Conservation (phyloP, 2,797 vertebrate species). For the Myotis vivesi region DNA sequence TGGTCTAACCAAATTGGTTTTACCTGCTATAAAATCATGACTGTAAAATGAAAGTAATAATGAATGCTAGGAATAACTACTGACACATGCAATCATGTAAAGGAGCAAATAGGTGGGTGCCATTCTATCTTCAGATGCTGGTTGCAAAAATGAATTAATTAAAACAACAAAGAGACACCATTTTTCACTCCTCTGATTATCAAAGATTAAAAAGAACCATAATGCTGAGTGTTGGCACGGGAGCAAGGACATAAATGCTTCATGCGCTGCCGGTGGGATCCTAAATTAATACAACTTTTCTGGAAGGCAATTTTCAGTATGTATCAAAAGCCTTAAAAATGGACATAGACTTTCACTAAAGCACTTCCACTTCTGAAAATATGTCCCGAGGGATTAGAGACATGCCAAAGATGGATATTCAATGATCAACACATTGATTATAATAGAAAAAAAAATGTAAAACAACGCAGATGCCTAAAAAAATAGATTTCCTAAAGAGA, state of each 20-base stretch:
- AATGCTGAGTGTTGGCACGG: slow-evolving; percentile 20
- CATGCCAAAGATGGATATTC: not conserved
- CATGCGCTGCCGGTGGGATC: slow-evolving; percentile 6
- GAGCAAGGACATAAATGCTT: not conserved
- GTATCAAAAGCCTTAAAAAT: slow-evolving; percentile 46
- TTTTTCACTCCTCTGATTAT: slow-evolving; percentile 62
- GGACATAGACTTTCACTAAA: not conserved
- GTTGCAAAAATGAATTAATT: slow-evolving; percentile 59
- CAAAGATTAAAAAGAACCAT: slow-evolving; percentile 63
- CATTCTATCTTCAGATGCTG: not conserved
- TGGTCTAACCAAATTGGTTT: not conserved
- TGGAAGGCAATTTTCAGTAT: slow-evolving; percentile 38
- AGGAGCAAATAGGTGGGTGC: not conserved
- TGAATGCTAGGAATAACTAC: slow-evolving; percentile 3
- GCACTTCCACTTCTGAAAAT: slow-evolving; percentile 41
- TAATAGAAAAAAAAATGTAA: not conserved
- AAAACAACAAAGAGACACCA: slow-evolving; percentile 61
- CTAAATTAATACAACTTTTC: slow-evolving; percentile 60
- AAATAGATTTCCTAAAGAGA: not conserved
- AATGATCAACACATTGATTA: not conserved
- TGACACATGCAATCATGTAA: not conserved
- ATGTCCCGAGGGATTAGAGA: not conserved
- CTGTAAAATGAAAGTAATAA: slow-evolving; percentile 3
- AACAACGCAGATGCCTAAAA: not conserved
- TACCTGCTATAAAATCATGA: not conserved